Percentiles rank a stretch among this genome's conserved stretches.
These are phyloP conservation scores for Acanthurus lineatus DNA, from an alignment of 2,797 vertebrate species.

Conservation along the genomic window DNA sequence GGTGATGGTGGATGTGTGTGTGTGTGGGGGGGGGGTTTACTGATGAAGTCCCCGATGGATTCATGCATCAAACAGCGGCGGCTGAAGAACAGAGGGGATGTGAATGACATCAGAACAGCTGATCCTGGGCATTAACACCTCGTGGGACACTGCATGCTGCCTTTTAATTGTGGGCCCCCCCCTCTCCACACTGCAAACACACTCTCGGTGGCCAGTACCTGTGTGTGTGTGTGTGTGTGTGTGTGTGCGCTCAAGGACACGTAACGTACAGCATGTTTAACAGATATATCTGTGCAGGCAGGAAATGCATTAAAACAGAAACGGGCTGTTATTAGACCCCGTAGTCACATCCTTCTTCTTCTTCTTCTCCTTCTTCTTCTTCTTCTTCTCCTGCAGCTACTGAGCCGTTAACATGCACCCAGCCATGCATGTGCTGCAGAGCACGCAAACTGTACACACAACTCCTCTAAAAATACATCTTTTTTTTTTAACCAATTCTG, in stretches of 20 bases:
- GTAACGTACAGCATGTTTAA: conserved; percentile 39
- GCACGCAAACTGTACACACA: conserved; percentile 55
- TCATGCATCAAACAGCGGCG: conserved; percentile 76
- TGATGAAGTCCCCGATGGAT: conserved; percentile 76
- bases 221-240: background rate
- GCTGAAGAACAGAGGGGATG: conserved; percentile 88
- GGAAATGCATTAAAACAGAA: conserved; percentile 38
- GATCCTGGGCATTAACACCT: conserved; percentile 84
- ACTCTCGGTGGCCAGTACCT: conserved; percentile 28
- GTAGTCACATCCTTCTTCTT: conserved; percentile 48
- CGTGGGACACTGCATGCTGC: conserved; percentile 71
- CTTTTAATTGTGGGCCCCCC: conserved; percentile 81
- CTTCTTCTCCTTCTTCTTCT: background rate
- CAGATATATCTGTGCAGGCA: conserved; percentile 17
- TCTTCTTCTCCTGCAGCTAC: conserved; percentile 13
- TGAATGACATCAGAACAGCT: conserved; percentile 89
- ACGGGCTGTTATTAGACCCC: conserved; percentile 19
- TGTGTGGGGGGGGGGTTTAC: conserved; percentile 77
- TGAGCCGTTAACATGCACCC: conserved; percentile 55
- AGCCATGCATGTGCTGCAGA: conserved; percentile 20
- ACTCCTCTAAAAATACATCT: conserved; percentile 42
- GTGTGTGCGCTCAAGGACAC: conserved; percentile 63
- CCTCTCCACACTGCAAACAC: conserved; percentile 42
- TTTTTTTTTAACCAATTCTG: conserved; percentile 52
- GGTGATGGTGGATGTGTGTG: conserved; percentile 28